Evolutionary conservation across 1,140 invertebrate species (phyloP), one percentile per base, ranked within the genome.

Genomic region (Leucophenga varia): DNA sequence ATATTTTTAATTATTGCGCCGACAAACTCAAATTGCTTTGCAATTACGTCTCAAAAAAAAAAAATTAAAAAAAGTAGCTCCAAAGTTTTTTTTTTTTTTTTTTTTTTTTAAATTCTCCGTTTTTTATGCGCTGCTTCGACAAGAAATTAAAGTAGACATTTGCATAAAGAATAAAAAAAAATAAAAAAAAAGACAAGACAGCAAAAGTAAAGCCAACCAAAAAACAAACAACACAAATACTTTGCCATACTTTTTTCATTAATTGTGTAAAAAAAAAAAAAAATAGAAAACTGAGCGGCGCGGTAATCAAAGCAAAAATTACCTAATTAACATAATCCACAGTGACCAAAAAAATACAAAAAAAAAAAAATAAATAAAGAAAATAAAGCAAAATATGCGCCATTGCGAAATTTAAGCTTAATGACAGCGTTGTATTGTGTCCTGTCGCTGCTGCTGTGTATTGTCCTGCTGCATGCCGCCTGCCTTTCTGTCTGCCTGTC

Each of bases 271-370:
- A 34, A 34, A 34, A 43, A 32, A 48, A 34, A 18, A 43, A 49
- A 57, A 51, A 46, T 40, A 52, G 46, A 12, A 64, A 52, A 48
- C 19, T 38, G 44, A 46, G 44, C 44, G 49, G 13, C 35, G 12
- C 19, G 65, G 65, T 69, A 69, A 70, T 70, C 61, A 69, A 69
- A 69, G 65, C 65, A 61, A 59, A 69, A 69, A 69, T 69, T 69
- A 69, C 65, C 65, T 69, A 69, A 69, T 69, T 69, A 69, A 69
- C 65, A 69, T 69, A 70, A 69, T 70, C 65, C 65, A 59, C 59
- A 65, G 61, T 61, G 57, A 57, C 64, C 63, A 65, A 65, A n/a
- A n/a, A n/a, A n/a, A n/a, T n/a, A n/a, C n/a, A n/a, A n/a, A n/a
- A n/a, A n/a, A n/a, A n/a, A n/a, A n/a, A n/a, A n/a, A n/a, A n/a